Evolutionary conservation across 1,140 invertebrate genomes (phyloP), one percentile per base, ranked within the genome.

Genomic region (Papilio aristodemus): DNA sequence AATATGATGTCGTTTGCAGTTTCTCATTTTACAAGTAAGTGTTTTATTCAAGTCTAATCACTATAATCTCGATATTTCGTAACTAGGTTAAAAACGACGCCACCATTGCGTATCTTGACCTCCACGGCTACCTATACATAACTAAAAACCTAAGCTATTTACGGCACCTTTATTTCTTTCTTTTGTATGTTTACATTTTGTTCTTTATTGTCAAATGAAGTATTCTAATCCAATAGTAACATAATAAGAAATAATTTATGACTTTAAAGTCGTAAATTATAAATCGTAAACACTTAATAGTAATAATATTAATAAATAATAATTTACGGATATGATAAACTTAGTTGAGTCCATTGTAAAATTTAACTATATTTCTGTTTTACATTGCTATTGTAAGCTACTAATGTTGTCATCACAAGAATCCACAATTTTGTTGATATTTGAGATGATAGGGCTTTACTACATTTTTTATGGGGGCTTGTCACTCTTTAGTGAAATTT

Each of bases 21-120:
- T 91, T 91, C 77, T 91, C 89, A 68, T 91, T 91, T 75, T 91
- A 91, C 80, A 91, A 91, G 89, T 91, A 78, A 89, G 89, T 84
- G 72, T 71, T 84, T 81, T 83, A 70, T 69, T 68, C 63, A 36
- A 70, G 59, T 60, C 62, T 73, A 71, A 68, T 69, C 46, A 36
- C 60, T 74, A 68, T 74, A 72, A 71, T 64, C 73, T 54, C 14
- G 36, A 22, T 62, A 57, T 54, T 58, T 17, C 25, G 5, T 68
- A 63, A 57, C 14, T 32, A 72, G 41, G 69, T 70, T 66, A 46
- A 68, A 73, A 50, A 10, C 25, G n/a, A 36, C n/a, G 14, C 67
- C 32, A 46, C 46, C 41, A 66, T 50, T 36, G 59, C 59, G 41
- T 66, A 14, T 41, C 25, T 4, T 66, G 63, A 66, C 63, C 63